A percentile compares a stretch with the other conserved stretches of the same genome.
Conservation (phyloP, 2,797 vertebrate species). For the Phataginus tetradactyla region DNA sequence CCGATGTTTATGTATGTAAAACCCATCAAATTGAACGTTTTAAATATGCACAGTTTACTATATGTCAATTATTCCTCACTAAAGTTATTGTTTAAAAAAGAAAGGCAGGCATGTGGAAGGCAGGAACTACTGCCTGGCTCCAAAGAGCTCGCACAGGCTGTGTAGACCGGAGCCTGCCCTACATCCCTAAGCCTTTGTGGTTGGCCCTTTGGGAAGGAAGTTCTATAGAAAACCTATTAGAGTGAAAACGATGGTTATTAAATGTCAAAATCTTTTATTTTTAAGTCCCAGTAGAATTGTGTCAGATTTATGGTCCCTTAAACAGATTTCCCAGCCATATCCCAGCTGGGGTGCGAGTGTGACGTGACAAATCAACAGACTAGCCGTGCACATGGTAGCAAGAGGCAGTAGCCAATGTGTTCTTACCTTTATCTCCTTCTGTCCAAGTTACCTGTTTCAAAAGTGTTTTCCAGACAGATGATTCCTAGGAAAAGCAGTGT, state of each 20-base stretch:
- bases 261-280: not conserved
- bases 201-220: not conserved
- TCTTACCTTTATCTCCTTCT: not conserved
- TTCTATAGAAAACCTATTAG: not conserved
- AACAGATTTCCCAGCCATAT: not conserved
- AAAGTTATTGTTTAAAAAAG: not conserved
- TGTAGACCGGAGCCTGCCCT: not conserved
- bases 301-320: not conserved
- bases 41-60: not conserved
- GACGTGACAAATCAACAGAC: not conserved
- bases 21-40: not conserved
- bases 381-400: rapidly evolving
- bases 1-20: not conserved
- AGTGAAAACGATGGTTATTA: not conserved
- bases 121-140: not conserved
- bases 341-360: not conserved
- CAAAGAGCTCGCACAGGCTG: not conserved
- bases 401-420: not conserved
- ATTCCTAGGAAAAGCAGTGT: not conserved
- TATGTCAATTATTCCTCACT: not conserved
- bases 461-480: not conserved
- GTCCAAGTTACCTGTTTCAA: not conserved
- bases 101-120: not conserved
- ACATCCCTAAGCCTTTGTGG: not conserved
- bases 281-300: not conserved